Conservation (phyloP, 2,888 invertebrate species). For the Phorcus lineatus region DNA sequence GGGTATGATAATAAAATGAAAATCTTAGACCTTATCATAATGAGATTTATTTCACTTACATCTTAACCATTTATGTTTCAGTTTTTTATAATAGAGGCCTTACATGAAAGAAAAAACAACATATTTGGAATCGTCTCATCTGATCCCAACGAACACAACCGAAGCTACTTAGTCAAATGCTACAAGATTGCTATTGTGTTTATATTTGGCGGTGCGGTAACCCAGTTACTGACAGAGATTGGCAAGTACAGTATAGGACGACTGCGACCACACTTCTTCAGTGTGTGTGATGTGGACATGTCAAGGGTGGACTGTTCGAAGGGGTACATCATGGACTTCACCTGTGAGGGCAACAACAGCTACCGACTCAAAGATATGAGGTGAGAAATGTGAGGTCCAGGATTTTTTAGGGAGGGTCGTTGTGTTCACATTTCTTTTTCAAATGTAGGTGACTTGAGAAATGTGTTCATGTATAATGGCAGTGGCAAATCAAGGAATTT, state of each 20-base stretch:
- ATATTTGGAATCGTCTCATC: background rate
- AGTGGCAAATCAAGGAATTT: too few species aligned
- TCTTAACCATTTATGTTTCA: background rate
- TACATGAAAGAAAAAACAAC: background rate
- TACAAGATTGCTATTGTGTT: conserved; percentile 77
- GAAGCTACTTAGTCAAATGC: conserved; percentile 33
- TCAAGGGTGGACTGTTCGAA: conserved; percentile 44
- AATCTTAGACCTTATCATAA: too few species aligned
- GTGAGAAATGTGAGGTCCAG: conserved; percentile 38
- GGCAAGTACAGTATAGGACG: conserved; percentile 95
- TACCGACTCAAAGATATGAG: conserved; percentile 58
- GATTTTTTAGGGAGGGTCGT: background rate
- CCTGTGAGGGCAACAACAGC: conserved; percentile 51
- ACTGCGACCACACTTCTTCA: conserved; percentile 94
- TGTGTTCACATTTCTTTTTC: too few species aligned
- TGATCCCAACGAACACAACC: background rate
- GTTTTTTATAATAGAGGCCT: background rate
- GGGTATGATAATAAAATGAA: too few species aligned
- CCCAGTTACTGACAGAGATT: conserved; percentile 91
- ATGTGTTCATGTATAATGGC: too few species aligned
- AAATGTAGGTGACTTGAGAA: too few species aligned
- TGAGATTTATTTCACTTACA: too few species aligned
- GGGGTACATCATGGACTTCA: conserved; percentile 56
- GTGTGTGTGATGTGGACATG: conserved; percentile 85
- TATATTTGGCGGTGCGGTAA: conserved; percentile 89